A percentile compares a stretch with the other conserved stretches of the same genome.
These are phyloP conservation scores for Caenorhabditis auriculariae DNA, from an alignment of 2,888 invertebrate species.

Conservation along the genomic window DNA sequence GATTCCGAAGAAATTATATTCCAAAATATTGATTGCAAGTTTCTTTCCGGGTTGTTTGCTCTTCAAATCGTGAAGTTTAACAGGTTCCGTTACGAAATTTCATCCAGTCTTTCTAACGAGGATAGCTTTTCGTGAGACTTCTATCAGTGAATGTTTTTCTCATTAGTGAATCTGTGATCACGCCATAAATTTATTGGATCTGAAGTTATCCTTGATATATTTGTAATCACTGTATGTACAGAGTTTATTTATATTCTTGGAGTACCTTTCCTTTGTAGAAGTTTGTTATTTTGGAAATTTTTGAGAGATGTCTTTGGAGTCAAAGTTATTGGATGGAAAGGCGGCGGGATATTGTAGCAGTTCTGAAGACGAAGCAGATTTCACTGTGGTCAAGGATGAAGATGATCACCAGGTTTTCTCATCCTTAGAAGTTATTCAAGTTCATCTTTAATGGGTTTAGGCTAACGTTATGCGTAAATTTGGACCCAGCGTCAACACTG, in stretches of 20 bases:
- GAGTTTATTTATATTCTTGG: background rate
- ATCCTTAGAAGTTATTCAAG: background rate
- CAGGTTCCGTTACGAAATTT: too few relatives aligned
- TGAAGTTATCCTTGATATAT: background rate
- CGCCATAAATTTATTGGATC: too few relatives aligned
- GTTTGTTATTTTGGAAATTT: background rate
- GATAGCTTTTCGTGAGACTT: too few relatives aligned
- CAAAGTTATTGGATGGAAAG: slow-evolving; percentile 56
- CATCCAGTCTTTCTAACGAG: too few relatives aligned
- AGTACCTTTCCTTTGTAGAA: background rate
- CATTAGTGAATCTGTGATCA: background rate
- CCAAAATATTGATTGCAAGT: too few relatives aligned
- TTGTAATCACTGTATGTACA: background rate
- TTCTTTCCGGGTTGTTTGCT: too few relatives aligned
- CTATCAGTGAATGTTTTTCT: background rate
- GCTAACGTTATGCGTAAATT: slow-evolving; percentile 37
- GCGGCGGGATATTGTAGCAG: slow-evolving; percentile 59
- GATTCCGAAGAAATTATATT: too few relatives aligned
- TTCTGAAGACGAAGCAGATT: slow-evolving; percentile 56
- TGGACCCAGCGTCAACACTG: slow-evolving; percentile 30
- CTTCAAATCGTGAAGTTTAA: too few relatives aligned
- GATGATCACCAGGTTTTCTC: slow-evolving; percentile 31
- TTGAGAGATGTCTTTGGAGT: slow-evolving; percentile 40
- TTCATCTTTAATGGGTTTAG: slow-evolving; percentile 2
- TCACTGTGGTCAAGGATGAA: slow-evolving; percentile 40